These are phyloP conservation scores for Pentalonia nigronervosa DNA, from an alignment of 1,140 invertebrate species.

Conservation along the genomic window DNA sequence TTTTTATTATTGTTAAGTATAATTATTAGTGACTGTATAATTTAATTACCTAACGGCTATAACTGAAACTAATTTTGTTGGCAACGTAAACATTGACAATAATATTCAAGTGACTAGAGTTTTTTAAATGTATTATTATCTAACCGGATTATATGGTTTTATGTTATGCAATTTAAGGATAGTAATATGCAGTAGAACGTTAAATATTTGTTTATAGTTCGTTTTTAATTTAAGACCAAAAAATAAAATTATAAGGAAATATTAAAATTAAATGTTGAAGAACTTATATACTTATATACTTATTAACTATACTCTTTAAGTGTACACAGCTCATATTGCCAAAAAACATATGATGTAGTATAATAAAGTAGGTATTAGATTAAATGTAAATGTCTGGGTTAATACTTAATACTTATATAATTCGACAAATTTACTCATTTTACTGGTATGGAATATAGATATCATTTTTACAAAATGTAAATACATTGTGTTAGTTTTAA, in stretches of 20 bases:
- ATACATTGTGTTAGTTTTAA: not conserved
- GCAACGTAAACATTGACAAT: constrained; percentile 24
- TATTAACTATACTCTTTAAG: too few species aligned
- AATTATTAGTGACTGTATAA: not conserved
- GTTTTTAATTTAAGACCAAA: not conserved
- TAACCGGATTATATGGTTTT: not conserved
- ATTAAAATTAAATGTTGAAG: not conserved
- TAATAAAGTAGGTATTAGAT: not conserved
- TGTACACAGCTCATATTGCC: not conserved
- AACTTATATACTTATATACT: too few species aligned
- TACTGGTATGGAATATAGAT: not conserved
- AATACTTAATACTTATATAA: not conserved
- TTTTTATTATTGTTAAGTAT: not conserved
- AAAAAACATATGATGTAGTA: not conserved
- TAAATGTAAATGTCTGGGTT: not conserved
- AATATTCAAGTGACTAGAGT: not conserved
- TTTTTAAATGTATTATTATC: constrained; percentile 21
- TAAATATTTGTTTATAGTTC: not conserved
- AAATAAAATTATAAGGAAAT: not conserved
- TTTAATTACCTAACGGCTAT: not conserved
- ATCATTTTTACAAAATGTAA: not conserved
- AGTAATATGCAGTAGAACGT: too few species aligned
- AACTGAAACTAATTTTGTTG: constrained; percentile 7
- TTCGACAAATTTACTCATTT: not conserved
- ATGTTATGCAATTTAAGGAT: not conserved